Evolutionary conservation across 2,797 vertebrate genomes (phyloP).

Genomic region (Acanthiza pusilla): DNA sequence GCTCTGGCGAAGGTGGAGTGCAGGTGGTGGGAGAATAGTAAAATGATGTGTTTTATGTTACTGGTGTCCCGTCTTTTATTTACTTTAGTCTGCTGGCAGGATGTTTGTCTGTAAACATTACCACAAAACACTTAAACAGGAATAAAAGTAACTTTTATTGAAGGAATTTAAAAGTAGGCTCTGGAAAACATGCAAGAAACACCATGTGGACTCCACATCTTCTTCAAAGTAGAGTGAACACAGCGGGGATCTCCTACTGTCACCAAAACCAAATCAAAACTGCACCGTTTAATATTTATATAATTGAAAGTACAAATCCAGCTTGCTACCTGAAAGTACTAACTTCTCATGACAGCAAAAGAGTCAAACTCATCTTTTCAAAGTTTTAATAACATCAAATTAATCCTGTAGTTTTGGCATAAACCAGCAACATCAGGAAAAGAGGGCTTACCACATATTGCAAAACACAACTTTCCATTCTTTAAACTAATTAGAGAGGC

Average conservation of each 20-base stretch:
- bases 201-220: constrained; percentile 53
- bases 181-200: constrained; percentile 60
- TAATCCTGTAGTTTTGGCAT: constrained; percentile 36
- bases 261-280: constrained; percentile 58
- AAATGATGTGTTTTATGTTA: constrained; percentile 39
- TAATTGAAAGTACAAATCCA: constrained; percentile 59
- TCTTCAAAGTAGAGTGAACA: constrained; percentile 55
- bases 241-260: constrained; percentile 53
- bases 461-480: constrained; percentile 70
- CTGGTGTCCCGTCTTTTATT: constrained; percentile 39
- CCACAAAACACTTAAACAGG: constrained; percentile 48
- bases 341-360: constrained; percentile 37
- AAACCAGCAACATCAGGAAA: constrained; percentile 45
- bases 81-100: constrained; percentile 33
- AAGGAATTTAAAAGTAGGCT: constrained; percentile 63
- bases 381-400: constrained; percentile 39
- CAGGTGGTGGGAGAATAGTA: neutral
- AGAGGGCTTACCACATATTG: constrained; percentile 53
- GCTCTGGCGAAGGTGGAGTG: neutral
- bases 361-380: neutral
- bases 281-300: constrained; percentile 54
- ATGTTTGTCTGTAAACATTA: constrained; percentile 64
- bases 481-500: constrained; percentile 78
- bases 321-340: constrained; percentile 32
- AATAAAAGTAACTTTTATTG: constrained; percentile 64